Conservation (phyloP, 2,113 vertebrate species). For the Oriolus oriolus region DNA sequence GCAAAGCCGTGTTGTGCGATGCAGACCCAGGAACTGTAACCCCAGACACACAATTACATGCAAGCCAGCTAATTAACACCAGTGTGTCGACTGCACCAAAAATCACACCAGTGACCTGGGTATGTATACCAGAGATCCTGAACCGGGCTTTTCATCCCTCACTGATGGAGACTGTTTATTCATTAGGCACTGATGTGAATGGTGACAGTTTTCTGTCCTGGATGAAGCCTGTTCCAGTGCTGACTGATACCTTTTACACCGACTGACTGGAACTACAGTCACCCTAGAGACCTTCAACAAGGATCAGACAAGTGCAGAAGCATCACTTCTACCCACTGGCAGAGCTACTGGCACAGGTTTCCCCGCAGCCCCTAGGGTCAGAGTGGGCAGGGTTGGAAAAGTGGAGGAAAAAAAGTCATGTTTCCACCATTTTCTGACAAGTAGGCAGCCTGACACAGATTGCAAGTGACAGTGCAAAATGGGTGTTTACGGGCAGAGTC, state of each 20-base stretch:
- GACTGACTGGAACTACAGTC: neutral
- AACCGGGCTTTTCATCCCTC: neutral
- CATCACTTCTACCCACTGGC: neutral
- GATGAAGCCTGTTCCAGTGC: neutral
- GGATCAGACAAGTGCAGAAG: neutral
- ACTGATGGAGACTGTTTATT: neutral
- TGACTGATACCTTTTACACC: neutral
- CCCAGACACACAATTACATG: neutral
- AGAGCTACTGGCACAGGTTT: neutral
- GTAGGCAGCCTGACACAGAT: neutral
- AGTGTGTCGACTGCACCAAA: neutral
- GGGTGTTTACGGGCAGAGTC: neutral
- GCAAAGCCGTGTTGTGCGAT: neutral
- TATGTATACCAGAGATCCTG: neutral
- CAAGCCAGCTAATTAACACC: neutral
- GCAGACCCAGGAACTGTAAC: neutral
- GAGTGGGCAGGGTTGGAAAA: neutral
- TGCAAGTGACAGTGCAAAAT: neutral
- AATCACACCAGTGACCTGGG: neutral
- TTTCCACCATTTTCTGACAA: neutral
- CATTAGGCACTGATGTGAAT: neutral
- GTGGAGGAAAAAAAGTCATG: rapidly evolving
- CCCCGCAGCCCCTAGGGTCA: neutral
- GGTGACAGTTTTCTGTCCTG: neutral
- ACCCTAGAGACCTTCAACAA: neutral